Base-by-base conservation (phyloP, 1,140 invertebrate species). In the Drosophila baimaii region DNA sequence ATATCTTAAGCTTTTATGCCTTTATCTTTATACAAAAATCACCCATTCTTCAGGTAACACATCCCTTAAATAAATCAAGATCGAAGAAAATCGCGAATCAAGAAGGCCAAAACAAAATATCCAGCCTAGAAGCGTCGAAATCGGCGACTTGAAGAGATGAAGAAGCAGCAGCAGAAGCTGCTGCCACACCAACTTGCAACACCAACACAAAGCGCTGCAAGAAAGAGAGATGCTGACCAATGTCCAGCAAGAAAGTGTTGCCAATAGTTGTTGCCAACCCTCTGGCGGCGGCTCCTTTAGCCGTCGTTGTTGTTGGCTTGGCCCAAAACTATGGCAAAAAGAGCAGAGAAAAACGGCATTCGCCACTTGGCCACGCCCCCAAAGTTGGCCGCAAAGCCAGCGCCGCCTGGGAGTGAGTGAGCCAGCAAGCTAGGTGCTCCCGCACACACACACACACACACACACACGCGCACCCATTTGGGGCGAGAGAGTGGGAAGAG, bases 221-320 rank as follows among this genome's bases (percentile, higher is more conserved):
- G 81, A 85, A 86, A 81, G 82, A 81, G 82, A 81, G 78, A 62
- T 44, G 64, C 61, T 62, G 66, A 58, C 57, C 44, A 68, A 52
- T 77, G 81, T 78, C 81, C 81, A 80, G 81, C 85, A 84, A 84
- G 81, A 84, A 83, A 84, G 79, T 84, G 81, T 80, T 84, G 77
- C 77, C 39, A 81, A 78, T 78, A 85, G 81, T 85, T 80, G 69
- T 80, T 77, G 64, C 77, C 81, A 83, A 83, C 80, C 80, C 80
- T 54, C 72, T 76, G 62, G 51, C 59, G 31, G 59, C 78, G 31
- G 82, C 83, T 89, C 80, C 57, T 84, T 68, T 51, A 61, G 64
- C 68, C 75, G 75, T 79, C 75, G 75, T 79, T 81, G 75, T 78
- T 82, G 52, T 62, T 75, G 63, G 72, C 79, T 89, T 88, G 72